Base-by-base conservation (phyloP, 1,140 invertebrate genomes). In the Melitaea cinxia region DNA sequence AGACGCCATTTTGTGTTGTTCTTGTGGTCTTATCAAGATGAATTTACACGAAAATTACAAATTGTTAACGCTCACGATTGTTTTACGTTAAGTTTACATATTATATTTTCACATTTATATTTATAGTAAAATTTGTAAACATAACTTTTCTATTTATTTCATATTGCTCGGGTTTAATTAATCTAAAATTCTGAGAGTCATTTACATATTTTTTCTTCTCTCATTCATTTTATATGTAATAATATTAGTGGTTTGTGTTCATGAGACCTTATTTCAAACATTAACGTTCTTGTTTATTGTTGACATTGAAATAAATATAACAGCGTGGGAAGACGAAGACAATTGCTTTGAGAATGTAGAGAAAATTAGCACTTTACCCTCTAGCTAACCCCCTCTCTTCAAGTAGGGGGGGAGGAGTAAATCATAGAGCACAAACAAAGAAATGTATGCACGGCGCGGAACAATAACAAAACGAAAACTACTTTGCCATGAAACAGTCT, bases 271-370 rank as follows among this genome's bases (percentile, higher is more conserved):
- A 47, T 47, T 47, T 12, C 19, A 42, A 39, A 6, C n/a, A n/a
- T n/a, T n/a, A n/a, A n/a, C 26, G 19, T 4, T 12, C 21, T 55
- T 55, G 30, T 55, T 9, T 26, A 28, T 23, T 23, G 33, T 56
- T 56, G 55, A 57, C 55, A 45, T 57, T 57, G 55, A 57, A 57
- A 57, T 45, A 37, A 17, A 57, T 45, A 42, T 42, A 56, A 56
- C 5, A 24, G 55, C 14, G 39, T 57, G 55, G 55, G 55, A 57
- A 45, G 55, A 45, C 19, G 26, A 45, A 57, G 55, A 47, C 55
- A 57, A 57, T 45, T 47, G 37, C 23, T 42, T 33, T 57, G 55
- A 45, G 42, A 57, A 45, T 57, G 55, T 45, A 28, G 39, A 24
- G 55, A 39, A 30, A 57, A 57, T 45, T 35, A 21, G 33, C 53